A percentile compares a stretch with the other conserved stretches of the same genome.
Conservation (phyloP, 2,113 vertebrate genomes). For the Mandrillus leucophaeus region DNA sequence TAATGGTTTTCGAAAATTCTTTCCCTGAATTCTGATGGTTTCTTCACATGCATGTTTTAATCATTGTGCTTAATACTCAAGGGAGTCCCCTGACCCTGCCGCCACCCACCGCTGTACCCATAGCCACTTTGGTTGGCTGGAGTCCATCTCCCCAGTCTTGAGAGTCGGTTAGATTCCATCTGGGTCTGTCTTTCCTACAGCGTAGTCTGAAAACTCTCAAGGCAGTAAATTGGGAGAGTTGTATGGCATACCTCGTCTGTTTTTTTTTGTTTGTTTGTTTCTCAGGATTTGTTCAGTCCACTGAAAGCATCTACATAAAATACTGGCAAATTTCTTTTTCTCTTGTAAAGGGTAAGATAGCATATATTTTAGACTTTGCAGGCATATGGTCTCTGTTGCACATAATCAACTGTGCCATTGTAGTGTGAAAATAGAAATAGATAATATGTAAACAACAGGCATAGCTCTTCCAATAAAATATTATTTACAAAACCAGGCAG, state of each 20-base stretch:
- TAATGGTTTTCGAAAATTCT: background rate
- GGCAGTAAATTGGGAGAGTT: background rate
- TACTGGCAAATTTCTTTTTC: background rate
- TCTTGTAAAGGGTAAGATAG: background rate
- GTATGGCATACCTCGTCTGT: background rate
- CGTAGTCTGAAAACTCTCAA: background rate
- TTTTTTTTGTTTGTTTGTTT: background rate
- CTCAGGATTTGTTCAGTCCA: background rate
- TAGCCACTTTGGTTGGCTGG: background rate
- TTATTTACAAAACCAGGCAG: background rate
- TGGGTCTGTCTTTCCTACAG: background rate
- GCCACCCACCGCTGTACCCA: background rate
- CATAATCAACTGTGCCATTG: background rate
- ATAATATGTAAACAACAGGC: background rate
- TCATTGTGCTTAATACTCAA: background rate
- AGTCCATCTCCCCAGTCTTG: background rate
- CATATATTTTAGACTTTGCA: background rate
- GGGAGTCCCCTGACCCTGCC: accelerated
- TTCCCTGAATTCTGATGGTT: background rate
- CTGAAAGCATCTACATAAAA: background rate
- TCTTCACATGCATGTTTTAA: background rate
- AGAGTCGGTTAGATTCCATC: background rate
- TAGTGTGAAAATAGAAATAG: background rate
- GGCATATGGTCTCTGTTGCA: background rate
- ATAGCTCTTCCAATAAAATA: background rate